Base-by-base conservation (phyloP, 2,888 invertebrate genomes). In the Caenorhabditis panamensis region DNA sequence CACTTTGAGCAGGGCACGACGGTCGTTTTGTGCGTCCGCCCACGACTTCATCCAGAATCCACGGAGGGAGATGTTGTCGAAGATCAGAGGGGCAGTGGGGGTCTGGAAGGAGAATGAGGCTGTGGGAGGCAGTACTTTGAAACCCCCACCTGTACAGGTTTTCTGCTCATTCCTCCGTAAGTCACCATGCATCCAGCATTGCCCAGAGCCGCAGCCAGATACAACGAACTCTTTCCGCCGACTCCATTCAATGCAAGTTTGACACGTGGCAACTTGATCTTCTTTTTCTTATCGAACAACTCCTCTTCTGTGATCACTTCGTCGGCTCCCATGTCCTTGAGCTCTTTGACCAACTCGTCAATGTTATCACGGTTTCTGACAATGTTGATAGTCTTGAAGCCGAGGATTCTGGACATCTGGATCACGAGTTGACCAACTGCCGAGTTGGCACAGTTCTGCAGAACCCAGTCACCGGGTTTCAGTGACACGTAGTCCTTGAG, bases 391-490 rank as follows among this genome's bases (percentile, higher is more conserved):
- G 95, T 95, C 68, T 94, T 94, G n/a, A 95, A 53, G 6, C 90
- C 91, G 86, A 91, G 88, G 61, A 84, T 83, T n/a, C 82, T 61
- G 41, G 83, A 83, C 8, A 86, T 54, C 66, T 75, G 98, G 91
- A 97, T 96, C 0, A 97, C 95, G 82, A 95, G 94, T 91, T 96
- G 96, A 0, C 98, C 99, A 80, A 96, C 95, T 1, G 95, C 95
- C 87, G 96, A 96, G 91, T 97, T 99, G 0, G 95, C 96, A 54
- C 96, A 97, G 92, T 98, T 99, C 92, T 99, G 98, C 87, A 98
- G 94, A 0, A 99, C 94, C 16, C 81, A 64, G 68, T 91, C 90
- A 1, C 90, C 91, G 13, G 75, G 62, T 36, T 84, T 76, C 59
- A 90, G 76, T 26, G 79, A 31, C 8, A 93, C 94, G 92, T 95